Base-by-base conservation (phyloP, 1,140 invertebrate species). In the Portunus trituberculatus region DNA sequence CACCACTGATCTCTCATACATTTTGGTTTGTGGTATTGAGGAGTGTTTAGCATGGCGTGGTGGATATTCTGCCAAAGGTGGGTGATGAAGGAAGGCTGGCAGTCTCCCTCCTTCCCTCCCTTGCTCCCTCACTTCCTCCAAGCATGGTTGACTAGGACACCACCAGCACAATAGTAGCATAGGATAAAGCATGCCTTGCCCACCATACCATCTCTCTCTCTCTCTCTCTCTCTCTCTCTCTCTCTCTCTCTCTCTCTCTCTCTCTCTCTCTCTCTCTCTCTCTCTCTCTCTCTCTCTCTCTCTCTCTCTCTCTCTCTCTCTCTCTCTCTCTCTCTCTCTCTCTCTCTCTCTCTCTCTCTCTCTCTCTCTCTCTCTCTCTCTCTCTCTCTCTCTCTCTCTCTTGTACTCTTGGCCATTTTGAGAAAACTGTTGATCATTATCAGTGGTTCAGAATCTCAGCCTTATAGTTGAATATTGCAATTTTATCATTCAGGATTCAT, bases 101-200 rank as follows among this genome's bases (percentile, higher is more conserved):
- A 12, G 20, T 20, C 67, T 76, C 67, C 67, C 67, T 76, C 67
- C 67, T n/a, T 76, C n/a, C 67, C 67, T 76, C 67, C 67, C 67
- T 76, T n/a, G 20, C n/a, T 76, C 20, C n/a, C 67, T 76, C 67
- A 7, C 67, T 76, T 20, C 67, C 67, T 76, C 67, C n/a, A 76
- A 76, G 67, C 67, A 76, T 76, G 67, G 25, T n/a, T n/a, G n/a
- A n/a, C 67, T 20, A n/a, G 67, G 67, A 76, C 67, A 76, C 67
- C 67, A 76, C n/a, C n/a, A 76, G 67, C 67, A n/a, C 67, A 76
- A n/a, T n/a, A 76, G 67, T 76, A 76, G 67, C n/a, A n/a, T 76
- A 76, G 67, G 20, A n/a, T 2, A n/a, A 76, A n/a, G 67, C 67
- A 76, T 76, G 67, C 20, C 67, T 20, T 76, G 67, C 67, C 67